Conservation (phyloP, 2,888 invertebrate genomes). For the Conistra vaccinii region DNA sequence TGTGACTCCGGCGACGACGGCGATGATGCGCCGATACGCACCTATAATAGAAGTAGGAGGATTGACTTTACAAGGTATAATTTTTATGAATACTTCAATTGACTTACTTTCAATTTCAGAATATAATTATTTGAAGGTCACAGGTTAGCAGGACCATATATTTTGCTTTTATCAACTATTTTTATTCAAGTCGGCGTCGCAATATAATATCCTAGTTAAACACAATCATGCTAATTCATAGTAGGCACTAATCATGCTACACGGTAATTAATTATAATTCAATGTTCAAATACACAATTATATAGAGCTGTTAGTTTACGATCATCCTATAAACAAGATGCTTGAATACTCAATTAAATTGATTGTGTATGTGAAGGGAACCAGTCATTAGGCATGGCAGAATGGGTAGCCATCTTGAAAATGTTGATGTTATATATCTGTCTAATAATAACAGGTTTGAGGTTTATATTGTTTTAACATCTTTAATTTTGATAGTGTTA, state of each 20-base stretch:
- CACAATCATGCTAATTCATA: background rate
- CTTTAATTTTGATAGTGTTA: slow-evolving; percentile 19
- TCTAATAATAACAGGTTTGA: slow-evolving; percentile 13
- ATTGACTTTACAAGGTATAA: too few relatives aligned
- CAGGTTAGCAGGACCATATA: background rate
- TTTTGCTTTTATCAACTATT: background rate
- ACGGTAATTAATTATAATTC: slow-evolving; percentile 64
- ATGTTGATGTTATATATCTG: slow-evolving; percentile 29
- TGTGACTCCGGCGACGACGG: too few relatives aligned
- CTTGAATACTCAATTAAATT: slow-evolving; percentile 73
- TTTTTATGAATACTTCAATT: too few relatives aligned
- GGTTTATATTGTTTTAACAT: slow-evolving; percentile 3
- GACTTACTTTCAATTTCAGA: too few relatives aligned
- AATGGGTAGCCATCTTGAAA: slow-evolving; percentile 37
- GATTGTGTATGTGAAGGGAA: slow-evolving; percentile 66
- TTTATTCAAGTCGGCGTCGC: background rate
- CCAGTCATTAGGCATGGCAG: slow-evolving; percentile 58
- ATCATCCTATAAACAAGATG: slow-evolving; percentile 71
- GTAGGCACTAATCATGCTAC: slow-evolving; percentile 41
- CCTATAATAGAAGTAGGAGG: too few relatives aligned
- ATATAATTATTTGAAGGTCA: background rate
- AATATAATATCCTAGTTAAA: slow-evolving; percentile 2
- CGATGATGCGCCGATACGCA: too few relatives aligned
- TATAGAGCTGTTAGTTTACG: slow-evolving; percentile 72
- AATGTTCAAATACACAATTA: slow-evolving; percentile 71